Evolutionary conservation across 2,888 invertebrate genomes (phyloP).

Genomic region (Anoplius nigerrimus): DNA sequence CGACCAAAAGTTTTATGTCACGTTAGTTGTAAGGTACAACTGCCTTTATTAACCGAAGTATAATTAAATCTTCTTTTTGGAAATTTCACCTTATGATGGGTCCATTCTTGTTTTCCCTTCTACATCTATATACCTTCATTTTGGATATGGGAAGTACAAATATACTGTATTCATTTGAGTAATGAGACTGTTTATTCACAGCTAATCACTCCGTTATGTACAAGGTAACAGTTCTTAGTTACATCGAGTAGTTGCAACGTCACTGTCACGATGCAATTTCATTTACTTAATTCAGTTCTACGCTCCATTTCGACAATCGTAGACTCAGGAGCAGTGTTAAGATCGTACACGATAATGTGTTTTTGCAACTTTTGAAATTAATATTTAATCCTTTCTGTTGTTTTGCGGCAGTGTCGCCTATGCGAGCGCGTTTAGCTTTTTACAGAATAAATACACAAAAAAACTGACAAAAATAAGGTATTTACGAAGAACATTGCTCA

Average conservation of each 20-base stretch:
- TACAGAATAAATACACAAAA: constrained; percentile 53
- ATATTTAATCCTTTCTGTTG: constrained; percentile 36
- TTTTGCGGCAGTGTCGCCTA: constrained; percentile 49
- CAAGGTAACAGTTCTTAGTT: constrained; percentile 59
- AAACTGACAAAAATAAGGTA: constrained; percentile 33
- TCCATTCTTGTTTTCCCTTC: too few relatives aligned
- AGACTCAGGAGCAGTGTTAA: constrained; percentile 17
- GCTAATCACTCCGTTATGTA: constrained; percentile 63
- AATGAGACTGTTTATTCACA: constrained; percentile 65
- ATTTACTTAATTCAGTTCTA: constrained; percentile 32
- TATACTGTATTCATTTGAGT: constrained; percentile 22
- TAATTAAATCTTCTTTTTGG: too few relatives aligned
- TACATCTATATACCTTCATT: neutral
- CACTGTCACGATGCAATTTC: constrained; percentile 36
- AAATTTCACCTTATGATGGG: too few relatives aligned
- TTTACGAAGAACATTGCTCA: constrained; percentile 43
- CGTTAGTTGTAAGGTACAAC: too few relatives aligned
- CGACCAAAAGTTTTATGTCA: too few relatives aligned
- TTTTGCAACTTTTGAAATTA: constrained; percentile 25
- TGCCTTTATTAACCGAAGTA: too few relatives aligned
- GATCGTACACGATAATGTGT: constrained; percentile 15
- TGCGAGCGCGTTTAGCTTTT: constrained; percentile 34
- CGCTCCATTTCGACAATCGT: constrained; percentile 21
- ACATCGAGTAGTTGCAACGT: constrained; percentile 33
- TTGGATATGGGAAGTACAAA: neutral